Conservation (phyloP, 2,113 vertebrate genomes). For the Brachypodius melanocephalos region DNA sequence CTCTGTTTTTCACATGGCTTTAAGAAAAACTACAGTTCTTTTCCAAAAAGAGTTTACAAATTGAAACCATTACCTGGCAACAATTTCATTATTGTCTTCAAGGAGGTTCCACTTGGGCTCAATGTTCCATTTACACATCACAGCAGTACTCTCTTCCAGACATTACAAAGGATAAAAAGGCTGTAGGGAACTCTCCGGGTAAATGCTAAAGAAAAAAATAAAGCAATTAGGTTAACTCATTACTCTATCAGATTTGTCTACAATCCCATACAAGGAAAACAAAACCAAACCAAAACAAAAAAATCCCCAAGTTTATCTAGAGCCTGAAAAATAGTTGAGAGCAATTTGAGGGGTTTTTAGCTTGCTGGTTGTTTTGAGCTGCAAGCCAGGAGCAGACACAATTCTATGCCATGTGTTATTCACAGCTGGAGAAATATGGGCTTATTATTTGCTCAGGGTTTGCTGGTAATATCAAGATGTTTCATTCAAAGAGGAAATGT, state of each 20-base stretch:
- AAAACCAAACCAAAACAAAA: neutral
- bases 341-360: neutral
- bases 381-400: neutral
- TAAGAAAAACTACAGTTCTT: neutral
- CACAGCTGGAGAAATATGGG: neutral
- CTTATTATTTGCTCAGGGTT: neutral
- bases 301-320: neutral
- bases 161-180: neutral
- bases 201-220: neutral
- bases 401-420: neutral
- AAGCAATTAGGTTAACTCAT: neutral
- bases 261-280: neutral
- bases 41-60: neutral
- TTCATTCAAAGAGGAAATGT: neutral
- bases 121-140: neutral
- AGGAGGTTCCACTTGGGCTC: neutral
- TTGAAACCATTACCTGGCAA: constrained; percentile 1
- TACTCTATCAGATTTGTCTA: neutral
- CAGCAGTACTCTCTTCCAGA: neutral
- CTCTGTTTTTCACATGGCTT: neutral
- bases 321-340: neutral
- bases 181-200: neutral
- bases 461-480: neutral
- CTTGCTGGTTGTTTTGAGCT: neutral
- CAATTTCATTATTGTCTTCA: neutral